A percentile compares a stretch with the other conserved stretches of the same genome.
These are phyloP conservation scores for Hyles euphorbiae DNA, from an alignment of 1,140 invertebrate genomes.

Conservation along the genomic window DNA sequence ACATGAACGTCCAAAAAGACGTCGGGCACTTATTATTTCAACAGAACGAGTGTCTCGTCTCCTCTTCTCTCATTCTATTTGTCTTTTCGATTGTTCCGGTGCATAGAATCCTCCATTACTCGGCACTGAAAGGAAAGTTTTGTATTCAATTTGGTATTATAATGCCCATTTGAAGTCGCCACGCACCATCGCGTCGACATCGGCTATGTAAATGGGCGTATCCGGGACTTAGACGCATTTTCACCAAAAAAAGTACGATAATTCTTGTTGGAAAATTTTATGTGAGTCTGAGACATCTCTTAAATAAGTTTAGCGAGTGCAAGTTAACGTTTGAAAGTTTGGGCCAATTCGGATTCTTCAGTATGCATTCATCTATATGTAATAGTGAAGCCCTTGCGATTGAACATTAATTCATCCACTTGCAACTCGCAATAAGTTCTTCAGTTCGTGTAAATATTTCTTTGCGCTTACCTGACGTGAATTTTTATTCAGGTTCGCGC, in stretches of 20 bases:
- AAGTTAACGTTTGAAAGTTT: too few relatives aligned
- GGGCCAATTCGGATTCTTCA: too few relatives aligned
- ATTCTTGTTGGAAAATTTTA: slow-evolving; percentile 26
- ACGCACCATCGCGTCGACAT: slow-evolving; percentile 72
- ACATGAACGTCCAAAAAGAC: slow-evolving; percentile 64
- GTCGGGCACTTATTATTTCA: slow-evolving; percentile 73
- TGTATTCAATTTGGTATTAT: slow-evolving; percentile 76
- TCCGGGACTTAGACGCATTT: slow-evolving; percentile 65
- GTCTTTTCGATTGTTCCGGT: slow-evolving; percentile 75
- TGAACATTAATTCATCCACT: slow-evolving; percentile 54
- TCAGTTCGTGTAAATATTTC: slow-evolving; percentile 63
- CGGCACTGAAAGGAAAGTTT: slow-evolving; percentile 74
- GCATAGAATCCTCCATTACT: slow-evolving; percentile 75
- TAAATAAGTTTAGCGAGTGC: too few relatives aligned
- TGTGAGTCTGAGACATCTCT: too few relatives aligned
- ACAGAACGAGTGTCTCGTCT: slow-evolving; percentile 67
- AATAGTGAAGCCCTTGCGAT: slow-evolving; percentile 13
- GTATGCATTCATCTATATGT: background rate
- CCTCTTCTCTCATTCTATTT: slow-evolving; percentile 68
- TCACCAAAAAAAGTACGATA: slow-evolving; percentile 51
- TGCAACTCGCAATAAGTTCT: slow-evolving; percentile 38
- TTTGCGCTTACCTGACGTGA: slow-evolving; percentile 55
- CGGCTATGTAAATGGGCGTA: slow-evolving; percentile 73
- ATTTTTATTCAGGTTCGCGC: slow-evolving; percentile 65
- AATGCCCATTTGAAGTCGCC: slow-evolving; percentile 74